phyloP scores from a whole-genome alignment of 2,888 invertebrate species.

The Pachydiplax longipennis region DNA sequence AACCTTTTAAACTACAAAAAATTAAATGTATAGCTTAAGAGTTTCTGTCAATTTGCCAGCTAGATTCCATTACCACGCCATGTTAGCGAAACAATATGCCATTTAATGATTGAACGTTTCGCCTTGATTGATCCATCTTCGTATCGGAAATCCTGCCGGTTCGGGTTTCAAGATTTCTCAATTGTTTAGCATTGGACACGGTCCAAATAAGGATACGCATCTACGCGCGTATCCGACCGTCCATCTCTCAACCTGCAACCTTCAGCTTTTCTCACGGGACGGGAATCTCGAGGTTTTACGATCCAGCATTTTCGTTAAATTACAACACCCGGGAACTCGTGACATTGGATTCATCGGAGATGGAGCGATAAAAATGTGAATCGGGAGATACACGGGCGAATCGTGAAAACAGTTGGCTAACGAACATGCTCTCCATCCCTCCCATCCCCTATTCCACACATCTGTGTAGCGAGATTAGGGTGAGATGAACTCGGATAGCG shows the following conservation, averaged over 20 bases:
- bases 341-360: neutral
- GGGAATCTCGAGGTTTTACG: neutral
- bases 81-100: too few species aligned
- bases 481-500: neutral
- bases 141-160: too few species aligned
- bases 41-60: too few species aligned
- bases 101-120: too few species aligned
- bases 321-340: neutral
- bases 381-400: neutral
- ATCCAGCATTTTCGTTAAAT: neutral
- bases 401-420: neutral
- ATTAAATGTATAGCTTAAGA: too few species aligned
- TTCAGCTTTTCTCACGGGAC: neutral
- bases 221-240: neutral
- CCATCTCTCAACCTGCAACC: neutral
- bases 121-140: too few species aligned
- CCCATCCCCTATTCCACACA: neutral
- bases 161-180: too few species aligned
- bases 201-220: too few species aligned
- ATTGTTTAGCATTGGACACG: too few species aligned
- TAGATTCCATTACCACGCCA: too few species aligned
- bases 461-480: neutral
- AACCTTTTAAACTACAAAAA: neutral
- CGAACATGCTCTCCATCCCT: neutral
- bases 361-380: neutral